phyloP scores from a whole-genome alignment of 2,888 invertebrate genomes.

The Apotomis capreana region DNA sequence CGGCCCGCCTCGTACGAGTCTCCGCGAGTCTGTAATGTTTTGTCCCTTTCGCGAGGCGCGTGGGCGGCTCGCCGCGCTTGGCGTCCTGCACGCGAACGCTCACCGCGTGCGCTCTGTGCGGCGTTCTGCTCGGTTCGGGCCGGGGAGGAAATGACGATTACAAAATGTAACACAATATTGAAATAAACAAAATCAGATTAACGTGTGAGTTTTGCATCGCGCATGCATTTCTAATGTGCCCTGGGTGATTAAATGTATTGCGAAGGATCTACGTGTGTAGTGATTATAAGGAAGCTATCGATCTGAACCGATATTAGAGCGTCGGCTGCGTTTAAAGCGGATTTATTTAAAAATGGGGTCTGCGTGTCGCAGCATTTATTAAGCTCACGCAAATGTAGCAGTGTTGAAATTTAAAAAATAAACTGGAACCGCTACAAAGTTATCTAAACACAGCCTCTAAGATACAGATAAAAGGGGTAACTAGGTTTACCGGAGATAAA shows the following conservation, averaged over 20 bases:
- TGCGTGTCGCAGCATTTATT: slow-evolving; percentile 24
- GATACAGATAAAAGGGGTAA: slow-evolving; percentile 45
- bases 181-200: slow-evolving; percentile 54
- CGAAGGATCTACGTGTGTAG: slow-evolving; percentile 35
- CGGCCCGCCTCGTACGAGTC: slow-evolving; percentile 76
- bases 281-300: slow-evolving; percentile 33
- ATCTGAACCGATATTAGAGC: slow-evolving; percentile 41
- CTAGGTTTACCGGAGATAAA: slow-evolving; percentile 52
- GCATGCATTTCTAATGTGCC: slow-evolving; percentile 54
- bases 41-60: slow-evolving; percentile 64
- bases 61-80: slow-evolving; percentile 55
- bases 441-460: slow-evolving; percentile 52
- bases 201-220: slow-evolving; percentile 50
- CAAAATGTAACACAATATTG: slow-evolving; percentile 54
- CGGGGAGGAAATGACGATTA: slow-evolving; percentile 59
- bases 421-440: slow-evolving; percentile 16
- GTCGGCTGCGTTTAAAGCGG: slow-evolving; percentile 49
- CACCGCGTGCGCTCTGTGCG: slow-evolving; percentile 63
- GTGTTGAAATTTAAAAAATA: slow-evolving; percentile 9
- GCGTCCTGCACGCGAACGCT: slow-evolving; percentile 51
- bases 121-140: slow-evolving; percentile 56
- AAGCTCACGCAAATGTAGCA: slow-evolving; percentile 24
- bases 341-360: slow-evolving; percentile 23
- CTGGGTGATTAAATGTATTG: slow-evolving; percentile 37
- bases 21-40: slow-evolving; percentile 76